Base-by-base conservation (phyloP, 1,140 invertebrate species). In the Drosophila nikananu region DNA sequence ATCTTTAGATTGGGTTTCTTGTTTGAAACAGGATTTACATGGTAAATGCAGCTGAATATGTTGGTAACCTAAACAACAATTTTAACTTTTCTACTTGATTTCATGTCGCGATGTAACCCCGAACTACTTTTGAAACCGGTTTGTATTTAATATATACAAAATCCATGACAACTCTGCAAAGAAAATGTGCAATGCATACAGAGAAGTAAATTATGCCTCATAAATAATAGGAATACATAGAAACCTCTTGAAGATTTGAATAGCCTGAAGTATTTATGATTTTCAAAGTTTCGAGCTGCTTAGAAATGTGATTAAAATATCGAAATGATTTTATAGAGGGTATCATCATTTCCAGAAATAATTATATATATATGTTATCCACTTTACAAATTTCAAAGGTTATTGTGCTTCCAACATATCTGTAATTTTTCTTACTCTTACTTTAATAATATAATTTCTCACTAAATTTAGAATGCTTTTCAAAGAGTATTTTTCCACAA, bases 51-150 rank as follows among this genome's bases (percentile, higher is more conserved):
- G 12, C 23, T 23, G 2, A 2, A 42, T 23, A 30, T 44, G 30
- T 42, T 35, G 32, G 2, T 19, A 44, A 17, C 55, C 27, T 12
- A 21, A 65, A 19, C 10, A 5, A 41, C 32, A 32, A 30, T 21
- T 41, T 21, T 3, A 13, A 32, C 4, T 55, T 19, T 21, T 42
- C n/a, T 7, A 25, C 41, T 41, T 32, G 19, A 41, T n/a, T 17
- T 25, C 12, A 19, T 35, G 8, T 21, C 10, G 12, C 32, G 8
- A 19, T 44, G 4, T 17, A 32, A 60, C 37, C 63, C 63, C 44
- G 63, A 44, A 60, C 63, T 65, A 46, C 27, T 65, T 65, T 44
- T 1, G 3, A 44, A 44, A 65, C 63, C 39, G 55, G 63, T 65
- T 64, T 21, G 6, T n/a, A 17, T 9, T 57, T 12, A 46, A 23